A percentile compares a stretch with the other conserved stretches of the same genome.
These are phyloP conservation scores for Dorcus hopei DNA, from an alignment of 2,888 invertebrate genomes.

Conservation along the genomic window DNA sequence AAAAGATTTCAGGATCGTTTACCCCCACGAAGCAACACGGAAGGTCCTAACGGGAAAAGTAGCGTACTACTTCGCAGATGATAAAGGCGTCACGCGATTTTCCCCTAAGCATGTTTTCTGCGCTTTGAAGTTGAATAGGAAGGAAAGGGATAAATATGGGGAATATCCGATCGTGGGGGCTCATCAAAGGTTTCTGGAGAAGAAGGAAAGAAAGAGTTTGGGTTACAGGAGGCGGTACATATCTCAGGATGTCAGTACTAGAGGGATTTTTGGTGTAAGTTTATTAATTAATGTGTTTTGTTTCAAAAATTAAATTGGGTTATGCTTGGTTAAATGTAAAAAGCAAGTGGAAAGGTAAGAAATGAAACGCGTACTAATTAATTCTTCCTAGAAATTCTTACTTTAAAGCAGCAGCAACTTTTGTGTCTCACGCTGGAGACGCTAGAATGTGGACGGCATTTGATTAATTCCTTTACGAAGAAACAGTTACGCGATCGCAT, in stretches of 20 bases:
- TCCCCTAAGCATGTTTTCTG: constrained; percentile 73
- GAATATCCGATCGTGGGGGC: constrained; percentile 45
- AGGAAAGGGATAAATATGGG: constrained; percentile 44
- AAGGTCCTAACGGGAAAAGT: constrained; percentile 72
- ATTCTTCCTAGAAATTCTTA: too few relatives aligned
- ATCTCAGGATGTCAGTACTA: constrained; percentile 33
- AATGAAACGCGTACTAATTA: too few relatives aligned
- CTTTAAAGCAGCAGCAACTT: too few relatives aligned
- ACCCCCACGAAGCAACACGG: constrained; percentile 72
- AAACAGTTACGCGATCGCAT: too few relatives aligned
- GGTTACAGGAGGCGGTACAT: constrained; percentile 39
- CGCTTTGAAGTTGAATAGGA: constrained; percentile 66
- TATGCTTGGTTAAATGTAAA: too few relatives aligned
- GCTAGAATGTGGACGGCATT: too few relatives aligned
- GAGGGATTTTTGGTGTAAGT: constrained; percentile 36
- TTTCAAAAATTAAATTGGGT: too few relatives aligned
- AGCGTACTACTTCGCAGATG: constrained; percentile 72
- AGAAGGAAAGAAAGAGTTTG: constrained; percentile 27
- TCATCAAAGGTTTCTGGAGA: constrained; percentile 39
- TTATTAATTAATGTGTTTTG: background rate
- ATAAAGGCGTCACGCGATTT: constrained; percentile 65
- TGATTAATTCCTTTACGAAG: too few relatives aligned
- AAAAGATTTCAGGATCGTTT: constrained; percentile 67
- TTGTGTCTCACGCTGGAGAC: too few relatives aligned
- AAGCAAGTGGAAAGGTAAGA: too few relatives aligned